phyloP scores from a whole-genome alignment of 2,113 vertebrate species.

The Psilopsiagon aymara region DNA sequence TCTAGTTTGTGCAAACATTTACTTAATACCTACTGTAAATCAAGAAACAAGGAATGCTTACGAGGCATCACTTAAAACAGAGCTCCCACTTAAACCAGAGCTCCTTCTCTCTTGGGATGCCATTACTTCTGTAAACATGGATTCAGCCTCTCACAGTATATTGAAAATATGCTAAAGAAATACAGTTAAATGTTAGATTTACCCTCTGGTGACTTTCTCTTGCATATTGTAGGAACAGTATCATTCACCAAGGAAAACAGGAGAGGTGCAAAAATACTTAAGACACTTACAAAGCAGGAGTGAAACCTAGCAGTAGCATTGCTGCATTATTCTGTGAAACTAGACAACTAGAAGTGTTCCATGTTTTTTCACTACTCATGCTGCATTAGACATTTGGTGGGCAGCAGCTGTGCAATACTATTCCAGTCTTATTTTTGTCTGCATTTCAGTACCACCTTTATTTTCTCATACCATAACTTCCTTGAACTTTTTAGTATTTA shows the following conservation, averaged over 20 bases:
- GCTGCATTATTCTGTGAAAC: not conserved
- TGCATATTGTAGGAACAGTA: not conserved
- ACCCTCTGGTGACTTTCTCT: not conserved
- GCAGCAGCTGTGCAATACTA: not conserved
- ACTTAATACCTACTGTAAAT: not conserved
- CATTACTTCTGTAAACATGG: not conserved
- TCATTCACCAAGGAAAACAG: not conserved
- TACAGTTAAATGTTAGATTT: not conserved
- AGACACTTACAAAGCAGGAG: not conserved
- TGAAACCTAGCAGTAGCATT: not conserved
- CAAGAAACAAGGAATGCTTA: not conserved
- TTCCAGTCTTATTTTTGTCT: not conserved
- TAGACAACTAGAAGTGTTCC: not conserved
- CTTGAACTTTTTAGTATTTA: not conserved
- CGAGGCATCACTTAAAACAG: not conserved
- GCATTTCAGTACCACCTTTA: not conserved
- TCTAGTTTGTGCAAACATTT: conserved; percentile 25
- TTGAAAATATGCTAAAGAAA: conserved; percentile 7
- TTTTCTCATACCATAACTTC: not conserved
- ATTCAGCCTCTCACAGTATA: not conserved
- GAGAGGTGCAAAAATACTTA: not conserved
- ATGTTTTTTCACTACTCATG: not conserved
- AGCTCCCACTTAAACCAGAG: not conserved
- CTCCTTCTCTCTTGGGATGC: not conserved
- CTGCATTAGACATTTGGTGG: not conserved